Evolutionary conservation across 30 jellyfish, hydroid and myxozoan genomes (phyloP), one percentile per base, ranked within the genome.

Genomic region (Calvadosia cruxmelitensis): DNA sequence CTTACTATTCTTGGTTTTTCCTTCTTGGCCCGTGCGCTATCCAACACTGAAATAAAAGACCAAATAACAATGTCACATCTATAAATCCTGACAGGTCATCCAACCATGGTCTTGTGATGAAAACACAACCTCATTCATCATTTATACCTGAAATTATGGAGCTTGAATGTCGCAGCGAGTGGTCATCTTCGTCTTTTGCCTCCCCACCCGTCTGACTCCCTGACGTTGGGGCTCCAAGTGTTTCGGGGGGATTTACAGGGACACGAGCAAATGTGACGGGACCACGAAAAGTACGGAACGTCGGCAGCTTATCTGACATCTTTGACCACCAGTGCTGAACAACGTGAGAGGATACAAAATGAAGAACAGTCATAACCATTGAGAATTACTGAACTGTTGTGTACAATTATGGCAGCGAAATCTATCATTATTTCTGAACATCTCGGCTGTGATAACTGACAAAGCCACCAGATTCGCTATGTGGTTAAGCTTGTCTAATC

Each of bases 241-340:
- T 83, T 52, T 81, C 94, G 0, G 92, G 93, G 3, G 94, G 94
- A 36, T 81, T 94, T 16, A 91, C 95, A 15, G 84, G 82, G 23
- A 89, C 94, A 27, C 98, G 88, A 13, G 95, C 52, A 30, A 83
- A 83, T 13, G 94, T 77, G 29, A 81, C 75, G 25, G 94, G 87
- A 36, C 57, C 73, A 0, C 84, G 80, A 20, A 79, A 66, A 31
- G 95, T 52, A 27, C 83, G 77, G 75, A 82, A 75, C 10, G 84
- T 84, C 49, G 82, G 95, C 74, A 89, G 63, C 63, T 73, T 81
- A 53, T 91, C 98, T 64, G 94, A 68, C 32, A 83, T 57, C 74
- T 81, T 81, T 23, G 98, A 89, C 12, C 69, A 48, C 91, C 82
- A 83, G 0, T 84, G 69, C 95, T 83, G 29, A 31, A 64, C 10